Conservation (phyloP, 2,888 invertebrate species). For the Cylloceria caligata region DNA sequence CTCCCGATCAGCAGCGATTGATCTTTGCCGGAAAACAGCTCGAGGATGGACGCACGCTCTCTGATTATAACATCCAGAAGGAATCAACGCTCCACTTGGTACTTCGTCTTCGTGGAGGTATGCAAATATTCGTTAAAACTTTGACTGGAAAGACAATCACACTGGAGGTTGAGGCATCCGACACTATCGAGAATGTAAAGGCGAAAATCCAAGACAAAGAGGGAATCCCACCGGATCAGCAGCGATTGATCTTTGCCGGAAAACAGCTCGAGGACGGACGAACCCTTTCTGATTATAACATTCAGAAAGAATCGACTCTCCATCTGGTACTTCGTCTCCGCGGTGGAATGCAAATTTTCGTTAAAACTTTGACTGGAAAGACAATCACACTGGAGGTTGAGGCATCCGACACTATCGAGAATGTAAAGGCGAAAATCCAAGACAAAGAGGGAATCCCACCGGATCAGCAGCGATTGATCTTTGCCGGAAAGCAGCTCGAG, state of each 20-base stretch:
- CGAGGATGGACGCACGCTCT: conserved; percentile 67
- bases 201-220: conserved; percentile 69
- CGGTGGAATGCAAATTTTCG: conserved; percentile 50
- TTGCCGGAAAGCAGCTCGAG: conserved; percentile 54
- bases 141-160: conserved; percentile 72
- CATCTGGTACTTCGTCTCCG: conserved; percentile 54
- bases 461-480: conserved; percentile 53
- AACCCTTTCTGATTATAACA: conserved; percentile 64
- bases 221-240: conserved; percentile 71
- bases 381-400: conserved; percentile 52
- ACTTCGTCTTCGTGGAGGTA: conserved; percentile 69
- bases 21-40: conserved; percentile 68
- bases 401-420: conserved; percentile 43
- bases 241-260: conserved; percentile 70
- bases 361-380: conserved; percentile 48
- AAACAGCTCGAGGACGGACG: conserved; percentile 70
- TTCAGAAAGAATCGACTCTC: conserved; percentile 56
- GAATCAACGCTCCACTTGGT: conserved; percentile 69
- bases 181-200: conserved; percentile 65
- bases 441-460: conserved; percentile 54
- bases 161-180: conserved; percentile 70
- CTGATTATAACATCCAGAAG: conserved; percentile 70
- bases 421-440: conserved; percentile 48
- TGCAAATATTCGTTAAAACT: conserved; percentile 68
- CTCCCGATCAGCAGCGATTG: conserved; percentile 62